A percentile compares a stretch with the other conserved stretches of the same genome.
Conservation (phyloP, 2,113 vertebrate species). For the Thinocorus orbignyianus region DNA sequence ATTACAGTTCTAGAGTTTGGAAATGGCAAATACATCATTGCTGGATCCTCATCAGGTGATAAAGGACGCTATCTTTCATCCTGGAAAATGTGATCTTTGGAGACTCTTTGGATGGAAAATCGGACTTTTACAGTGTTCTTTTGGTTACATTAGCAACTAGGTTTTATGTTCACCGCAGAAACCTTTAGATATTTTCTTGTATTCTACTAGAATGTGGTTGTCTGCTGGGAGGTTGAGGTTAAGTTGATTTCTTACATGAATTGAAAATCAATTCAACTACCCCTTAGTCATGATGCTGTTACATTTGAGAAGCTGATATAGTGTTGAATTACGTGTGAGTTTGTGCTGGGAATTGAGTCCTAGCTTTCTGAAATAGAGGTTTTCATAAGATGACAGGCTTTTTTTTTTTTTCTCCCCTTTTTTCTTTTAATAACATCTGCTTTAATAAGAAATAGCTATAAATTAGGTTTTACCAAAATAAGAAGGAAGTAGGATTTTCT, state of each 20-base stretch:
- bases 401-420: background rate
- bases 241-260: slow-evolving; percentile 76
- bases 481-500: background rate
- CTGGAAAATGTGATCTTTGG: background rate
- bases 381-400: slow-evolving; percentile 13
- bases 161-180: slow-evolving; percentile 51
- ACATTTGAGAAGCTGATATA: slow-evolving; percentile 51
- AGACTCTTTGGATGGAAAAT: background rate
- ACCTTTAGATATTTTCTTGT: slow-evolving; percentile 39
- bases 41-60: background rate
- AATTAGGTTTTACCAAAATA: background rate
- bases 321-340: slow-evolving; percentile 61
- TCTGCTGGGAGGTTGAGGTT: slow-evolving; percentile 70
- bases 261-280: slow-evolving; percentile 74
- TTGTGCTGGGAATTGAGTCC: slow-evolving; percentile 65
- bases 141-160: background rate
- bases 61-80: background rate
- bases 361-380: slow-evolving; percentile 45
- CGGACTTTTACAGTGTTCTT: background rate
- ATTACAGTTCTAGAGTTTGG: background rate
- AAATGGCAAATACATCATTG: rapidly evolving
- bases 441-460: background rate
- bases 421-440: background rate
- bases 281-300: slow-evolving; percentile 71
- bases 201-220: slow-evolving; percentile 27